A percentile compares a stretch with the other conserved stretches of the same genome.
phyloP scores from a whole-genome alignment of 2,113 vertebrate species.

The Psettodes erumei region DNA sequence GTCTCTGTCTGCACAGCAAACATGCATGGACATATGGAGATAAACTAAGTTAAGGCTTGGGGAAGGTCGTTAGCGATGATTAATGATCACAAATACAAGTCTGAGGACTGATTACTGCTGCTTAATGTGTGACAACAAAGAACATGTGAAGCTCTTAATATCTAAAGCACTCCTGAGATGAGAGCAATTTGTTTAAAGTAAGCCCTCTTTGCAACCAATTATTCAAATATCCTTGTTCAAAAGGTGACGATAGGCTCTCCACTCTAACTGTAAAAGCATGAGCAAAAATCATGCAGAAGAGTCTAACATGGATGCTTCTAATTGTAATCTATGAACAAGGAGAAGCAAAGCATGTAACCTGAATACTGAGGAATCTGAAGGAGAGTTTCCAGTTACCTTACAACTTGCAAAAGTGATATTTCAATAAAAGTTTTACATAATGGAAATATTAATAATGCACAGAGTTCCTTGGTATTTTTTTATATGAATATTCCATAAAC shows the following conservation, averaged over 20 bases:
- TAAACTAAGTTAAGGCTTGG: constrained; percentile 44
- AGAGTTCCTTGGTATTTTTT: constrained; percentile 6
- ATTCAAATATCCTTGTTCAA: constrained; percentile 30
- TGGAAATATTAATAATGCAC: constrained; percentile 55
- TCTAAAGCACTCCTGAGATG: constrained; percentile 38
- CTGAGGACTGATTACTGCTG: constrained; percentile 19
- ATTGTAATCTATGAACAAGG: constrained; percentile 41
- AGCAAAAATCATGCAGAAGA: constrained; percentile 9
- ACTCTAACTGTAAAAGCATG: constrained; percentile 4
- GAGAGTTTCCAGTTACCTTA: constrained; percentile 40
- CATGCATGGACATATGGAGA: constrained; percentile 39
- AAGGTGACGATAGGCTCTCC: constrained; percentile 1
- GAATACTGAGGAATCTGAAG: constrained; percentile 41
- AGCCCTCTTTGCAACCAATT: constrained; percentile 29
- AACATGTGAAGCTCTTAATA: constrained; percentile 50
- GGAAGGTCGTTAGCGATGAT: constrained; percentile 60
- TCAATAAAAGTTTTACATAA: constrained; percentile 57
- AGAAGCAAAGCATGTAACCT: constrained; percentile 33
- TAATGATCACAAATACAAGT: constrained; percentile 54
- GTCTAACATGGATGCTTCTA: constrained; percentile 18
- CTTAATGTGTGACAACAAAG: constrained; percentile 51
- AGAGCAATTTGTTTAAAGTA: constrained; percentile 47
- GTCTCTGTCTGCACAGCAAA: constrained; percentile 41
- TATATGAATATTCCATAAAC: neutral
- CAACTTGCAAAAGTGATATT: constrained; percentile 45